Percentiles rank a stretch among this genome's conserved stretches.
These are phyloP conservation scores for Zygaena filipendulae DNA, from an alignment of 2,888 invertebrate genomes.

Conservation along the genomic window DNA sequence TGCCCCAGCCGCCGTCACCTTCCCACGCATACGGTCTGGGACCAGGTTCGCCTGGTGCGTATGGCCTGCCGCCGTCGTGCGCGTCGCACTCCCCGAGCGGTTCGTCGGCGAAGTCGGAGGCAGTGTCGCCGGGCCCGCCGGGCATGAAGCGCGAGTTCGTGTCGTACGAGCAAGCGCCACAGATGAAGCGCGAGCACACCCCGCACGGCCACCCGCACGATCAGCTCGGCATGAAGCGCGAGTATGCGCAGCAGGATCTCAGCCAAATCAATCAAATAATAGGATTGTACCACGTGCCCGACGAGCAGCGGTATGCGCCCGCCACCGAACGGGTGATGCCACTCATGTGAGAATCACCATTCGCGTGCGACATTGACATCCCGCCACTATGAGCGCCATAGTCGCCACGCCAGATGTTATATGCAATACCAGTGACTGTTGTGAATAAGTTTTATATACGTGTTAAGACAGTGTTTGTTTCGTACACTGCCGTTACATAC, in stretches of 20 bases:
- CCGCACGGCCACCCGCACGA: conserved; percentile 50
- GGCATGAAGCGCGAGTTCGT: conserved; percentile 64
- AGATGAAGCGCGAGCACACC: conserved; percentile 66
- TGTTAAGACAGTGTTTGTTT: conserved; percentile 56
- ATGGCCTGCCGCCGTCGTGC: conserved; percentile 74
- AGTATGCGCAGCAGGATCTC: conserved; percentile 74
- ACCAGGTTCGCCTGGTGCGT: conserved; percentile 72
- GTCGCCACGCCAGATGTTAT: conserved; percentile 66
- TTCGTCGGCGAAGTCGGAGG: conserved; percentile 90
- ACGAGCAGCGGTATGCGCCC: conserved; percentile 70
- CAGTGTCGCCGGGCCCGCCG: conserved; percentile 82
- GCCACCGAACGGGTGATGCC: conserved; percentile 71
- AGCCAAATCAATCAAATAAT: conserved; percentile 74
- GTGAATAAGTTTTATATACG: too few species aligned
- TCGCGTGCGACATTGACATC: conserved; percentile 73
- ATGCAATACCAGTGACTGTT: conserved; percentile 37
- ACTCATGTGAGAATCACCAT: conserved; percentile 73
- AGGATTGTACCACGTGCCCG: conserved; percentile 75
- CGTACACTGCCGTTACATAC: conserved; percentile 48
- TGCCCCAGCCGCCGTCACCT: conserved; percentile 76
- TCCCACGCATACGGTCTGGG: conserved; percentile 70
- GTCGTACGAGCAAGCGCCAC: conserved; percentile 57
- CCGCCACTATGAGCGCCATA: conserved; percentile 70
- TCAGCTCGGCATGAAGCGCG: conserved; percentile 73
- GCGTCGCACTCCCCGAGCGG: conserved; percentile 86